phyloP scores from a whole-genome alignment of 2,113 vertebrate species.

The Brachyhypopomus occidentalis region DNA sequence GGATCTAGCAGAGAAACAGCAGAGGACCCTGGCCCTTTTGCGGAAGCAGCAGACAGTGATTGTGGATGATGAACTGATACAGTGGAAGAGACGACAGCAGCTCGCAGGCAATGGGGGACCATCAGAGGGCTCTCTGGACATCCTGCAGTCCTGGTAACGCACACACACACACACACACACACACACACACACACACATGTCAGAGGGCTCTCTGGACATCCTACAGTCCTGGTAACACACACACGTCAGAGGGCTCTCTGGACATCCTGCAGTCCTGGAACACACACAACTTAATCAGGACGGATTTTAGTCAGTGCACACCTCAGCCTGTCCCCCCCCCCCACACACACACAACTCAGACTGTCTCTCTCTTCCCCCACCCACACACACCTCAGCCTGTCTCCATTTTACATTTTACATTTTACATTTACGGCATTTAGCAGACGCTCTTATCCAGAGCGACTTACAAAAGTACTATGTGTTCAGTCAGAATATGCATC shows the following conservation, averaged over 20 bases:
- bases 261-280: constrained; percentile 89
- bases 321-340: too few relatives aligned
- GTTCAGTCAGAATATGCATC: too few relatives aligned
- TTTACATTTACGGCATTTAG: too few relatives aligned
- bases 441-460: too few relatives aligned
- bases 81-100: constrained; percentile 97
- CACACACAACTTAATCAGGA: too few relatives aligned
- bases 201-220: constrained; percentile 91
- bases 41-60: constrained; percentile 95
- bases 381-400: not conserved
- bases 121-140: constrained; percentile 89
- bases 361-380: too few relatives aligned
- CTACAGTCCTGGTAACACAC: constrained; percentile 83
- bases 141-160: constrained; percentile 86
- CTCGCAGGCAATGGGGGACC: constrained; percentile 93
- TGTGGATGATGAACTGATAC: constrained; percentile 94
- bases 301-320: too few relatives aligned
- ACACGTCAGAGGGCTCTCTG: constrained; percentile 81
- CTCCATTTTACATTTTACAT: too few relatives aligned
- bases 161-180: constrained; percentile 63
- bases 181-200: constrained; percentile 79
- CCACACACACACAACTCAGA: constrained; percentile 69
- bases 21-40: constrained; percentile 80
- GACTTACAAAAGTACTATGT: too few relatives aligned
- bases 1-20: constrained; percentile 82